Conservation (phyloP, 1,140 invertebrate genomes). For the Patella vulgata region DNA sequence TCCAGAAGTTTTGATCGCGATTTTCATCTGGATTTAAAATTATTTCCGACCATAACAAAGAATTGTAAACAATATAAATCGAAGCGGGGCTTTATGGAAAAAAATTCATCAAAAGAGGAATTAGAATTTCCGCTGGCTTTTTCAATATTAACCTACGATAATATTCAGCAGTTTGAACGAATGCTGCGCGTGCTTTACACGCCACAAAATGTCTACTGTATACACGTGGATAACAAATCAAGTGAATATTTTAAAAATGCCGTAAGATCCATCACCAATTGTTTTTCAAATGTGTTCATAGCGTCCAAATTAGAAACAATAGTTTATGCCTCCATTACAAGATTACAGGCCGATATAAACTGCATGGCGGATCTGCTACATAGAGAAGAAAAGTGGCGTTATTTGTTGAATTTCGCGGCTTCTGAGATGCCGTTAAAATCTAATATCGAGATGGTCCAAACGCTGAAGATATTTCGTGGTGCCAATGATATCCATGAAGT, state of each 20-base stretch:
- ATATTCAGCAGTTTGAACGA: slow-evolving; percentile 46
- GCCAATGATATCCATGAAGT: too few species aligned
- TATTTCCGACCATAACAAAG: not conserved
- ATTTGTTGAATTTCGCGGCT: too few species aligned
- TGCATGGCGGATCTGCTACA: too few species aligned
- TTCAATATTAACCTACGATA: slow-evolving; percentile 35
- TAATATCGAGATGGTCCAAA: too few species aligned
- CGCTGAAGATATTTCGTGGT: too few species aligned
- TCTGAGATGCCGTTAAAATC: too few species aligned
- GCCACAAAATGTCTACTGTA: slow-evolving; percentile 54
- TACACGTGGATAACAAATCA: slow-evolving; percentile 53
- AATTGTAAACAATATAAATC: slow-evolving; percentile 12
- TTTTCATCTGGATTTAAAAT: too few species aligned
- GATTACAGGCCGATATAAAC: not conserved
- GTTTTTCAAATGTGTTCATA: slow-evolving; percentile 47
- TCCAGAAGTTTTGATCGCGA: too few species aligned
- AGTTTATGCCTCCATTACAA: not conserved
- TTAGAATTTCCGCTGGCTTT: slow-evolving; percentile 36
- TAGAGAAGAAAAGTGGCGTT: too few species aligned
- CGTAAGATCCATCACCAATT: slow-evolving; percentile 24
- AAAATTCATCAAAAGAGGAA: slow-evolving; percentile 15
- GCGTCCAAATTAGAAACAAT: slow-evolving; percentile 16
- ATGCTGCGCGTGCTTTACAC: slow-evolving; percentile 48
- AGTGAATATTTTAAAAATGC: slow-evolving; percentile 18
- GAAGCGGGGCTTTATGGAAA: slow-evolving; percentile 5